phyloP scores from a whole-genome alignment of 1,140 invertebrate genomes.

The Acromyrmex heyeri region DNA sequence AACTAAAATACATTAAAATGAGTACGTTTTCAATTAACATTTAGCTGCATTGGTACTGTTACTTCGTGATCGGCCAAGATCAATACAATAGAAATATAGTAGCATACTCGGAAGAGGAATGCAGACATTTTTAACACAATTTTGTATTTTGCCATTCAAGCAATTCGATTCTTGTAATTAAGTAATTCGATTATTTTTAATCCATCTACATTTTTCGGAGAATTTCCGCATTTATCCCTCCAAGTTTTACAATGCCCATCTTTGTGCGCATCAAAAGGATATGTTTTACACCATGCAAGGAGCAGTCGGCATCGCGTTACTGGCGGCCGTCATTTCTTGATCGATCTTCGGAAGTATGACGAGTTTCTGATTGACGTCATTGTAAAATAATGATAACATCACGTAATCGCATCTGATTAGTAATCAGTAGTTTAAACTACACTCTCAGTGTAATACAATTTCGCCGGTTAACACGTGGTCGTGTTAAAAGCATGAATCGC shows the following conservation, averaged over 20 bases:
- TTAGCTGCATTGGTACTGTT: not conserved
- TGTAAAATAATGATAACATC: not conserved
- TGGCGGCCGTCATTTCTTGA: conserved; percentile 19
- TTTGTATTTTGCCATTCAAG: not conserved
- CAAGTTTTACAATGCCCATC: not conserved
- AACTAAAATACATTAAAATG: not conserved
- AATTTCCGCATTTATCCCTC: not conserved
- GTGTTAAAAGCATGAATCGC: not conserved
- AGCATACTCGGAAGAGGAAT: not conserved
- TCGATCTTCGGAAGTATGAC: conserved; percentile 10
- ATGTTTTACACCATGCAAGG: not conserved
- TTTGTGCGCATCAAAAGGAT: not conserved
- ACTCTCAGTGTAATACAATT: not conserved
- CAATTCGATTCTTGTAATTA: no score
- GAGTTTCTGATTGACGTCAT: conserved; percentile 36
- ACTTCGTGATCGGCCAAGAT: not conserved
- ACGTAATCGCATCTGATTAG: not conserved
- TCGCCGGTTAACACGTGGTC: not conserved
- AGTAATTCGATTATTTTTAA: not conserved
- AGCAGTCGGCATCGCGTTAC: not conserved
- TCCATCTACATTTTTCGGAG: not conserved
- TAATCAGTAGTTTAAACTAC: not conserved
- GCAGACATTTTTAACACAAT: not conserved
- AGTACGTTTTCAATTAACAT: not conserved
- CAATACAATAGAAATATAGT: conserved; percentile 3